These are phyloP conservation scores for Syngnathus acus DNA, from an alignment of 2,797 vertebrate genomes.

Conservation along the genomic window DNA sequence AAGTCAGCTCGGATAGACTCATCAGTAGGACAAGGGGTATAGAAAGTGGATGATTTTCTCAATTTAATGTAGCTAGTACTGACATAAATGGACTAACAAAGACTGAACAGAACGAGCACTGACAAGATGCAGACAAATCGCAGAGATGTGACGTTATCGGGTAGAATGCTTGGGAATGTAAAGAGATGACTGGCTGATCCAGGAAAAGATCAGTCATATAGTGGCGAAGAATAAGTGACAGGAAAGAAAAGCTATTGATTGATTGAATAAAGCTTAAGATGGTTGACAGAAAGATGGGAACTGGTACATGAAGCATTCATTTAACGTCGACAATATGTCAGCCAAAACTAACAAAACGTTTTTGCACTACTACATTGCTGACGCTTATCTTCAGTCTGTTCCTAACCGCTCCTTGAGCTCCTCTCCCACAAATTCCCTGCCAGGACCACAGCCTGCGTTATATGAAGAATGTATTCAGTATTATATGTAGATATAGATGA, in stretches of 20 bases:
- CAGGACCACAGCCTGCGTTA: conserved; percentile 24
- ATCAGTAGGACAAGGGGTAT: background rate
- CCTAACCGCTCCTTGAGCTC: conserved; percentile 18
- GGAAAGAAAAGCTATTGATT: background rate
- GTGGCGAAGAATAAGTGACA: background rate
- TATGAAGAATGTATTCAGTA: conserved; percentile 29
- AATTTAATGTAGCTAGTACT: background rate
- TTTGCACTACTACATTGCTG: conserved; percentile 28
- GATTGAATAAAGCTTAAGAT: background rate
- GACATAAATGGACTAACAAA: background rate
- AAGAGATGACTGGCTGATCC: background rate
- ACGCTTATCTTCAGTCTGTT: conserved; percentile 31
- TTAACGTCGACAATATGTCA: conserved; percentile 15
- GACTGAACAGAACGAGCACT: background rate
- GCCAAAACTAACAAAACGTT: conserved; percentile 54
- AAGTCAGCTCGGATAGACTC: background rate
- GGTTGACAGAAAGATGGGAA: conserved; percentile 22
- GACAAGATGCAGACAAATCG: background rate
- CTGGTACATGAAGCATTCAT: conserved; percentile 21
- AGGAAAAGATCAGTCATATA: background rate
- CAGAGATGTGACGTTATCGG: background rate
- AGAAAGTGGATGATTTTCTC: background rate
- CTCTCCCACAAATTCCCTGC: conserved; percentile 22
- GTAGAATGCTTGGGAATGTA: background rate
- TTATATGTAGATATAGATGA: conserved; percentile 24